phyloP scores from a whole-genome alignment of 2,797 vertebrate genomes.

The Clarias platycephalus region DNA sequence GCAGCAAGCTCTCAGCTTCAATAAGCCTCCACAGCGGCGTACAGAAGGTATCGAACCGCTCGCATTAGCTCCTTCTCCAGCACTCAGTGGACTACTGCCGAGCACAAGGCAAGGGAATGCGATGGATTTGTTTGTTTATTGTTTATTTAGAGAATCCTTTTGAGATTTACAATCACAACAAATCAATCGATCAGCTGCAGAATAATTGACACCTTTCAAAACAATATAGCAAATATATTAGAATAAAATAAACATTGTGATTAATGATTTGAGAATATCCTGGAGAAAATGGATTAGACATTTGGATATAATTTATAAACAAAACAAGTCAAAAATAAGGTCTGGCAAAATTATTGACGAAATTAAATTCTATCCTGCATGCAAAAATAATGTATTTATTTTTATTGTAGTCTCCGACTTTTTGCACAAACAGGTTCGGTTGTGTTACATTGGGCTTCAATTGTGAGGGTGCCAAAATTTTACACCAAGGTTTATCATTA shows the following conservation, averaged over 20 bases:
- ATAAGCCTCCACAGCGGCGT: background rate
- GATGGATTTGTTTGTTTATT: background rate
- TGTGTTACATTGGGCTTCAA: too few relatives aligned
- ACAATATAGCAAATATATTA: background rate
- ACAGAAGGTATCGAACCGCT: background rate
- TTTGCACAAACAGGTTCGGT: too few relatives aligned
- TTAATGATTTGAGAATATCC: background rate
- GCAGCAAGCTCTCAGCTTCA: background rate
- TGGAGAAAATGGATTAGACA: too few relatives aligned
- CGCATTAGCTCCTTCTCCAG: background rate
- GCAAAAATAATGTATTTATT: too few relatives aligned
- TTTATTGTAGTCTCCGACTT: too few relatives aligned
- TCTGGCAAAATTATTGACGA: background rate
- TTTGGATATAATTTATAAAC: too few relatives aligned
- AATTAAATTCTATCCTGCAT: background rate
- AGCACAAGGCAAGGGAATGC: background rate
- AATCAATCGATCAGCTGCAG: background rate
- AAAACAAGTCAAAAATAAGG: too few relatives aligned
- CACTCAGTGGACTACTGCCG: background rate
- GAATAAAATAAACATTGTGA: background rate
- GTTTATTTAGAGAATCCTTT: background rate
- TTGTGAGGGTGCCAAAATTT: too few relatives aligned
- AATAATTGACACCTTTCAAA: background rate
- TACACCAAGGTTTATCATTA: too few relatives aligned
- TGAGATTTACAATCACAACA: background rate